Conservation (phyloP, 1,140 invertebrate genomes). For the Ditylenchus dipsaci region DNA sequence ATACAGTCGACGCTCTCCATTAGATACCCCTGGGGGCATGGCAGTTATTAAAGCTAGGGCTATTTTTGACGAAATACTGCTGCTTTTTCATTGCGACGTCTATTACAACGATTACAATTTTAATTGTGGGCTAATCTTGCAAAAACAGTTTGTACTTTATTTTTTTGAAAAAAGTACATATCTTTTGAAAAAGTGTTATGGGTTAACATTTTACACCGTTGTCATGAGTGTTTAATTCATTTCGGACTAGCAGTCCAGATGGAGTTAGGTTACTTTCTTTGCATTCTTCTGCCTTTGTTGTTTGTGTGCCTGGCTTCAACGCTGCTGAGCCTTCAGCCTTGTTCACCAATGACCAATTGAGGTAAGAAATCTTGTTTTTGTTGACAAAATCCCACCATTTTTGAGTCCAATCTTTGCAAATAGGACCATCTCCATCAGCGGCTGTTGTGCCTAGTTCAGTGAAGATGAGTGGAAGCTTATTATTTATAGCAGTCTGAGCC, state of each 20-base stretch:
- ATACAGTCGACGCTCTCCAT: too few species aligned
- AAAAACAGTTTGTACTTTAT: too few species aligned
- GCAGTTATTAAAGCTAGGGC: too few species aligned
- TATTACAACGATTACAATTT: too few species aligned
- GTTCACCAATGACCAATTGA: slow-evolving; percentile 16
- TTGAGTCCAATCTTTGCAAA: background rate
- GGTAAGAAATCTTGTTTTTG: slow-evolving; percentile 13
- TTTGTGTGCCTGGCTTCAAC: background rate
- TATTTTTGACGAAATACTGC: too few species aligned
- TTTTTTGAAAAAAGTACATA: too few species aligned
- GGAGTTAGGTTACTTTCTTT: background rate
- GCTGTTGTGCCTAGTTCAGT: slow-evolving; percentile 21
- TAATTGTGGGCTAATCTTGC: too few species aligned
- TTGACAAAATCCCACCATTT: slow-evolving; percentile 17
- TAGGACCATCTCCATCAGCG: slow-evolving; percentile 4
- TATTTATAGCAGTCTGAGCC: slow-evolving; percentile 1
- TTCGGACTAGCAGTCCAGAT: slow-evolving; percentile 10
- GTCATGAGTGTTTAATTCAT: background rate
- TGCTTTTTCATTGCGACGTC: too few species aligned
- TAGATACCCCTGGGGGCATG: too few species aligned
- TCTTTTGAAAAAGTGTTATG: too few species aligned
- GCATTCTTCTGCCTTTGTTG: background rate
- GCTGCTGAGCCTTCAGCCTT: slow-evolving; percentile 8
- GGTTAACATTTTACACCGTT: background rate
- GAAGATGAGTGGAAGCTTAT: slow-evolving; percentile 13